These are phyloP conservation scores for Trinorchestia longiramus DNA, from an alignment of 1,140 invertebrate genomes.

Conservation along the genomic window DNA sequence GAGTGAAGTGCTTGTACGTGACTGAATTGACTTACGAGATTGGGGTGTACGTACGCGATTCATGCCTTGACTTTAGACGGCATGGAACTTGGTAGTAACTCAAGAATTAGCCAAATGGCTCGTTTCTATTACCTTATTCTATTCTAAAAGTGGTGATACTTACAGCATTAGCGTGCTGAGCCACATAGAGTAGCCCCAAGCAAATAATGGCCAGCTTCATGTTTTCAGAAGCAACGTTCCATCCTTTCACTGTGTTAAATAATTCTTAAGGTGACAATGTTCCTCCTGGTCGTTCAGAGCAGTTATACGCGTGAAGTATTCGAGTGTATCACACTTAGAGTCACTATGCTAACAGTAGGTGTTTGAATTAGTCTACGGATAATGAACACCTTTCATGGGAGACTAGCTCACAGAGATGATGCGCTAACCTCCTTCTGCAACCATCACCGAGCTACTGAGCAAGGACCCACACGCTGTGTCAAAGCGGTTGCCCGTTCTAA, in stretches of 20 bases:
- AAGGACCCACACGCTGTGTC: background rate
- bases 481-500: background rate
- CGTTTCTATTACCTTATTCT: too few species aligned
- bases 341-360: background rate
- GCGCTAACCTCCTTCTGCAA: background rate
- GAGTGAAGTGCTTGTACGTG: too few species aligned
- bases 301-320: background rate
- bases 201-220: background rate
- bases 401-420: background rate
- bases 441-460: conserved; percentile 42
- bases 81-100: too few species aligned
- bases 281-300: background rate
- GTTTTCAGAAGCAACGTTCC: background rate
- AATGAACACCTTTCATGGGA: background rate
- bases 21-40: too few species aligned
- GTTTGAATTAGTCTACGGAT: background rate
- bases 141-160: background rate
- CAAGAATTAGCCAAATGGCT: too few species aligned
- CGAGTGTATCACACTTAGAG: background rate
- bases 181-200: background rate
- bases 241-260: background rate
- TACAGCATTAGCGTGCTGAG: background rate
- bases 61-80: too few species aligned
- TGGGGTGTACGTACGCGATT: too few species aligned
- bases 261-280: background rate